phyloP scores from a whole-genome alignment of 2,888 invertebrate species.

The Marasmarcha lunaedactyla region DNA sequence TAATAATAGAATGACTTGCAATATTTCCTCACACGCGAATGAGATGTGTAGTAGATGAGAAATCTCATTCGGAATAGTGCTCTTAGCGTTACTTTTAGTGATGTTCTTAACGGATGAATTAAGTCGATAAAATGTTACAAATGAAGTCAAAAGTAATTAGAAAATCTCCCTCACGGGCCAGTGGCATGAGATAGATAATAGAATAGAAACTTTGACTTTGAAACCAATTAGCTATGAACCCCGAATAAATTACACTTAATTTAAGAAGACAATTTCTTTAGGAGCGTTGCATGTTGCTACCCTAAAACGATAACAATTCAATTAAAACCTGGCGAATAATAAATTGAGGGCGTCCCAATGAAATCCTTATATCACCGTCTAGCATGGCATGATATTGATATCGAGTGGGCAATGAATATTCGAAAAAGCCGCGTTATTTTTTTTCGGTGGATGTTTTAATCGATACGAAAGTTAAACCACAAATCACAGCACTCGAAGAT shows the following conservation, averaged over 20 bases:
- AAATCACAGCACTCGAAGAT: conserved; percentile 23
- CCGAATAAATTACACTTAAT: background rate
- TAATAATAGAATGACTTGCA: conserved; percentile 59
- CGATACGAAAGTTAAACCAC: conserved; percentile 28
- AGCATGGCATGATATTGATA: conserved; percentile 40
- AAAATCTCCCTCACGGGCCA: too few species aligned
- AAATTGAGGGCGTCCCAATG: conserved; percentile 27
- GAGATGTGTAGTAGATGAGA: conserved; percentile 48
- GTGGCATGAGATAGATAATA: too few species aligned
- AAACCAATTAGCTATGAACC: background rate
- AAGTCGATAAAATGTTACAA: conserved; percentile 11
- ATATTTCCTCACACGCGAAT: conserved; percentile 38
- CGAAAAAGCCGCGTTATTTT: conserved; percentile 26
- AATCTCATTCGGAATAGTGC: conserved; percentile 53
- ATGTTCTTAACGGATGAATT: conserved; percentile 14
- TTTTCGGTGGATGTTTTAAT: conserved; percentile 18
- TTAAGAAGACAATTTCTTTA: too few species aligned
- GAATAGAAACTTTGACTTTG: background rate
- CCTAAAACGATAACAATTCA: conserved; percentile 12
- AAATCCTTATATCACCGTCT: conserved; percentile 41
- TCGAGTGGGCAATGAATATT: conserved; percentile 19
- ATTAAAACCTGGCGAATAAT: conserved; percentile 34
- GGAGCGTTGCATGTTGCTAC: too few species aligned
- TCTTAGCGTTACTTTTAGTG: conserved; percentile 21
- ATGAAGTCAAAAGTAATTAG: too few species aligned